Conservation (phyloP, 2,797 vertebrate species). For the Argya squamiceps region DNA sequence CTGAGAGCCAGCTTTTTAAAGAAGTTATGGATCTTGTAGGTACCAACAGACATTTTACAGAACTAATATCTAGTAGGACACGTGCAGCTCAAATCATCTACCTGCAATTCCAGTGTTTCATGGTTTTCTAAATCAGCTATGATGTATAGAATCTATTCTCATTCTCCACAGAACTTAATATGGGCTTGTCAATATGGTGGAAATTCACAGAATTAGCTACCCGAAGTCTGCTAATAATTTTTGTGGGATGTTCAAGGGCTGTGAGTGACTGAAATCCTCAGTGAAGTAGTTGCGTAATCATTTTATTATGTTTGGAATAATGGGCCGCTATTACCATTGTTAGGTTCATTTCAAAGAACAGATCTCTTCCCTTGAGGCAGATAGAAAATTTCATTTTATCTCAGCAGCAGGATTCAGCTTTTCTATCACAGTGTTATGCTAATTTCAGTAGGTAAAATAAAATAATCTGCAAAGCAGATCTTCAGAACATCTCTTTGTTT, state of each 20-base stretch:
- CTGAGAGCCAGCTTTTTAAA: neutral
- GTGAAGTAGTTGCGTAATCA: neutral
- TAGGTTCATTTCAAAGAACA: neutral
- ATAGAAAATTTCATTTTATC: conserved; percentile 33
- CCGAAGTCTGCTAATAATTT: neutral
- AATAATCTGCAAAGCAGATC: neutral
- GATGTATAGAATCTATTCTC: neutral
- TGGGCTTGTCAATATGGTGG: neutral
- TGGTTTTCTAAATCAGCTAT: neutral
- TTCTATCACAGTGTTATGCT: neutral
- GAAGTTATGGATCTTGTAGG: neutral
- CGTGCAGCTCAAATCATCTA: neutral
- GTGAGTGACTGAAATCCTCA: neutral
- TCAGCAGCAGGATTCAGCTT: neutral
- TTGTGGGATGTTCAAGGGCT: neutral
- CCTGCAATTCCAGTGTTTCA: neutral
- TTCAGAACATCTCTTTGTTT: neutral
- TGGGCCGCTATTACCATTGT: neutral
- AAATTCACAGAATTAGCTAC: neutral
- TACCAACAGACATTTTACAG: neutral
- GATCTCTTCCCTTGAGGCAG: neutral
- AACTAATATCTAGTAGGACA: neutral
- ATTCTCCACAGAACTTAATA: neutral
- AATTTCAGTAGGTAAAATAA: neutral
- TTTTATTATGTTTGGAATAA: neutral